These are phyloP conservation scores for Planococcus citri DNA, from an alignment of 1,140 invertebrate genomes.

Conservation along the genomic window DNA sequence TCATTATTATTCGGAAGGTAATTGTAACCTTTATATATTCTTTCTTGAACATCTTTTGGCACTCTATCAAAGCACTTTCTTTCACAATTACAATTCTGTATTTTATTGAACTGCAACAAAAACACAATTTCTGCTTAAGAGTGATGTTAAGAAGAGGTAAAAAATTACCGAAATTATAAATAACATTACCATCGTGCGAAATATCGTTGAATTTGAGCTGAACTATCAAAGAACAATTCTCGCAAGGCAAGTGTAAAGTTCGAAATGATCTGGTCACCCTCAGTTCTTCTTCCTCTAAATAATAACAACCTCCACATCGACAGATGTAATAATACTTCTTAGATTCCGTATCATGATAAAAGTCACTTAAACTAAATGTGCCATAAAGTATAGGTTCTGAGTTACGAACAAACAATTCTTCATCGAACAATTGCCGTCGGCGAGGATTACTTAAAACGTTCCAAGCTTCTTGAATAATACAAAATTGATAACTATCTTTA, in stretches of 20 bases:
- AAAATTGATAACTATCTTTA: background rate
- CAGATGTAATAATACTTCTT: background rate
- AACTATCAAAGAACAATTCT: background rate
- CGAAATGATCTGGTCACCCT: background rate
- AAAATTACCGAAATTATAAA: no score
- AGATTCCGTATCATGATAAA: background rate
- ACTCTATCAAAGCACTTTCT: background rate
- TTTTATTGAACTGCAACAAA: background rate
- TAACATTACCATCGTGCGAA: background rate
- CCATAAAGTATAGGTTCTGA: background rate
- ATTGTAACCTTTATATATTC: background rate
- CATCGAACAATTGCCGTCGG: background rate
- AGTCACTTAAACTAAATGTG: background rate
- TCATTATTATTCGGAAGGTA: background rate
- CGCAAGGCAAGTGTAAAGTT: background rate
- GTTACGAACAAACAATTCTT: background rate
- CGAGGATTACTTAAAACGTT: background rate
- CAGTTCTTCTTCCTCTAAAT: background rate
- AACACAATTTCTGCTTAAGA: no score
- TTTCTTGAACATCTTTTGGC: background rate
- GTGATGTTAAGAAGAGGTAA: no score
- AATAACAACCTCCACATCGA: background rate
- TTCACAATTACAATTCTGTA: slow-evolving; percentile 2
- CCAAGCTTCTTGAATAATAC: slow-evolving; percentile 21
- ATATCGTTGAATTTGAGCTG: background rate